A percentile compares a stretch with the other conserved stretches of the same genome.
phyloP scores from a whole-genome alignment of 37 sponge, comb jelly and placozoan species.

The Hormiphora californensis region DNA sequence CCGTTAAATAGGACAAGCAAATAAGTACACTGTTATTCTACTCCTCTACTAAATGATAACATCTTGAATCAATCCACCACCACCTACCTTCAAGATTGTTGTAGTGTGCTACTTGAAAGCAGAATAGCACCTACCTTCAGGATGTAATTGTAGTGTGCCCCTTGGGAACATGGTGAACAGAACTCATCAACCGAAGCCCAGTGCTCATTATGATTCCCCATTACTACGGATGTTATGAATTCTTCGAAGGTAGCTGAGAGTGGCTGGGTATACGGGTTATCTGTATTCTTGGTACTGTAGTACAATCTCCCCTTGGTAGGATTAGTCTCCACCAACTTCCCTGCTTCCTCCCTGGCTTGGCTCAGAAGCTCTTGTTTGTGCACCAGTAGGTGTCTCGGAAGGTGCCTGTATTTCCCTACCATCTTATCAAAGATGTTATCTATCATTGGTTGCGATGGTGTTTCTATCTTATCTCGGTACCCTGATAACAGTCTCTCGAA shows the following conservation, averaged over 20 bases:
- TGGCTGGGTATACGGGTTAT: background rate
- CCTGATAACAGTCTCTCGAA: background rate
- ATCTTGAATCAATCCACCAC: too few relatives aligned
- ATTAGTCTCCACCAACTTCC: background rate
- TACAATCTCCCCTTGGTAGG: background rate
- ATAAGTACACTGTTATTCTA: too few relatives aligned
- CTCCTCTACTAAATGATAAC: too few relatives aligned
- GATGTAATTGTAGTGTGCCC: background rate
- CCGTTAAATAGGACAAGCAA: too few relatives aligned
- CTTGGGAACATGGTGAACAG: background rate
- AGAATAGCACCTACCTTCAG: too few relatives aligned
- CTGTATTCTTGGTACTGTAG: background rate
- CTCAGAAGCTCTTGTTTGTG: background rate
- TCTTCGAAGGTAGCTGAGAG: conserved; percentile 8
- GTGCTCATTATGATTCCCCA: background rate
- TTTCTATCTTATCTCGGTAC: conserved; percentile 13
- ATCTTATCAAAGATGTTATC: background rate
- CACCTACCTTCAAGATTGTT: too few relatives aligned
- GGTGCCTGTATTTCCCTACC: background rate
- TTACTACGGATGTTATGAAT: background rate
- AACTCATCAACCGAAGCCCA: background rate
- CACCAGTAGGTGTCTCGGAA: background rate
- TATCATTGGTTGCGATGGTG: background rate
- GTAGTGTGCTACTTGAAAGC: too few relatives aligned
- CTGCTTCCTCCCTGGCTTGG: background rate